Base-by-base conservation (phyloP, 2,113 vertebrate genomes). In the Empidonax alnorum region DNA sequence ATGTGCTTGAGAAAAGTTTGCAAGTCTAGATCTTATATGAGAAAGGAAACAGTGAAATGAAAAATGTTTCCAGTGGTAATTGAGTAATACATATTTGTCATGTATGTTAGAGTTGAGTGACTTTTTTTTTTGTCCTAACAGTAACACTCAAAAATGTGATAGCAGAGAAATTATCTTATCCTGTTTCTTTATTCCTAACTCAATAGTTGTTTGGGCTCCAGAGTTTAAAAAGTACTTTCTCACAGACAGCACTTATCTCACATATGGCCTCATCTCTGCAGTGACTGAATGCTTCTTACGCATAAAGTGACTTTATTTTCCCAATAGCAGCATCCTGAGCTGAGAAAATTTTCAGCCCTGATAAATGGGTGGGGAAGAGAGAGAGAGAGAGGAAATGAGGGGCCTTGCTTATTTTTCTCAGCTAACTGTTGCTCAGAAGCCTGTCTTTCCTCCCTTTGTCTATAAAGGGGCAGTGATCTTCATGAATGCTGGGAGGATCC, bases 81-180 rank as follows among this genome's bases (percentile, higher is more conserved):
- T 35, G 33, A 21, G 35, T 74, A 71, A 84, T 63, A 76, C 2
- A 0, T 76, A 90, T 81, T 82, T 93, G 23, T 90, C 68, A 78
- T 52, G 77, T 55, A 27, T 49, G 42, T 77, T 88, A 59, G 63
- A 90, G 24, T 16, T 86, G n/a, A 69, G n/a, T 52, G 39, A 76
- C 39, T 67, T 44, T 37, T 47, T 39, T 16, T 27, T 33, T 27
- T 33, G 28, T 79, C 39, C 12, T 71, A 67, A 41, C 23, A 67
- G 17, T 52, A 89, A 67, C 49, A 85, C 30, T 90, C 68, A 94
- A 84, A 94, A 87, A 84, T 68, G 35, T 47, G 76, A 94, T 86
- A 89, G 73, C 3, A 12, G 44, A 77, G 59, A 67, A 94, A 90
- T 92, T 76, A 68, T 90, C 86, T 90, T 86, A 86, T 30, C 39